Conservation (phyloP, 2,888 invertebrate genomes). For the Abscondita cerata region DNA sequence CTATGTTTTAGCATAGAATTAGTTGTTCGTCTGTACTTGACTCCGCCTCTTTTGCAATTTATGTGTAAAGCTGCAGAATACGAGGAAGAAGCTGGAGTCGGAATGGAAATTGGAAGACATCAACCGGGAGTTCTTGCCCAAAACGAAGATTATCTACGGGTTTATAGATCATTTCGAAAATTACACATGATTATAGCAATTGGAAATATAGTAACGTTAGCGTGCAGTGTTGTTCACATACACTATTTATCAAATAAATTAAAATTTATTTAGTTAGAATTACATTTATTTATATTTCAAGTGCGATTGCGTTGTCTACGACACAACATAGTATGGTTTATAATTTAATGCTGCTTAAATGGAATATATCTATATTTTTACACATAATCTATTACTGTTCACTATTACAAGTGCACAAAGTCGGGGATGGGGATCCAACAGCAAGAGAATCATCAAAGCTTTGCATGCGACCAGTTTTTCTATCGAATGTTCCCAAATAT, state of each 20-base stretch:
- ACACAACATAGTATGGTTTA: no score
- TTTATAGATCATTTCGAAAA: constrained; percentile 76
- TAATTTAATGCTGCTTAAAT: no score
- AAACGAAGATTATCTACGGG: constrained; percentile 80
- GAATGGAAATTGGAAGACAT: constrained; percentile 78
- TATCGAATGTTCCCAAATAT: constrained; percentile 57
- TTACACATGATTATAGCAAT: constrained; percentile 81
- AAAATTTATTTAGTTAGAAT: background rate
- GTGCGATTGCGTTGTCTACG: background rate
- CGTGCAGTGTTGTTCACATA: constrained; percentile 71
- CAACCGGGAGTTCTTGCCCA: constrained; percentile 73
- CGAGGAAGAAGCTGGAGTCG: constrained; percentile 78
- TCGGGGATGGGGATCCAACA: no score
- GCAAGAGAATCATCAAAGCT: background rate
- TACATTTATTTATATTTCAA: background rate
- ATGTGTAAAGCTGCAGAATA: constrained; percentile 78
- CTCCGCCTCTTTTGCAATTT: constrained; percentile 74
- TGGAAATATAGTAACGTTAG: constrained; percentile 77
- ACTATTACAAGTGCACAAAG: no score
- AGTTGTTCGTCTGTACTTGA: constrained; percentile 76
- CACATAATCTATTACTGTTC: no score
- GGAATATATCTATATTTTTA: no score
- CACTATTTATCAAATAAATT: constrained; percentile 63
- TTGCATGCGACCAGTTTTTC: constrained; percentile 40
- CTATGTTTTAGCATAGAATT: constrained; percentile 77